These are phyloP conservation scores for Choloepus didactylus DNA, from an alignment of 2,797 vertebrate genomes.

Conservation along the genomic window DNA sequence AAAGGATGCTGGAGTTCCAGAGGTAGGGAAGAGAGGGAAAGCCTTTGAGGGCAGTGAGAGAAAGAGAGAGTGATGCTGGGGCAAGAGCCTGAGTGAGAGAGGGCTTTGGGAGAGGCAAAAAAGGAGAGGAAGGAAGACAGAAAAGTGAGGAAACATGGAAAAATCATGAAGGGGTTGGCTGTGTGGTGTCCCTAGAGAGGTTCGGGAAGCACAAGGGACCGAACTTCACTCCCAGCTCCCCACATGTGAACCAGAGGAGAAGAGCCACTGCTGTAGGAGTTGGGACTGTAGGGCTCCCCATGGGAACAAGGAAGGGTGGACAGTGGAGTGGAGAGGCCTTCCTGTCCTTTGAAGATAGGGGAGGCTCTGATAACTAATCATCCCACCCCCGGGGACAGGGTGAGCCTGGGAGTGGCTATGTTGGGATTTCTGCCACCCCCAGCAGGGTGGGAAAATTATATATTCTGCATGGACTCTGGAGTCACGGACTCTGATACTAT, in stretches of 20 bases:
- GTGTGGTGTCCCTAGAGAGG: background rate
- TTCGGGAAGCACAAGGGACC: accelerated
- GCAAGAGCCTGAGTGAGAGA: background rate
- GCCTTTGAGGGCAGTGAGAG: background rate
- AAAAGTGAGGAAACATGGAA: background rate
- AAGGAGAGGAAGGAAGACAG: background rate
- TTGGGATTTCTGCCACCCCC: background rate
- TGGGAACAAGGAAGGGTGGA: background rate
- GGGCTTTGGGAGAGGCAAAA: background rate
- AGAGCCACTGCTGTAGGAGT: background rate
- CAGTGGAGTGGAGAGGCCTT: background rate
- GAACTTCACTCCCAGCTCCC: background rate
- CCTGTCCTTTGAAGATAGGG: background rate
- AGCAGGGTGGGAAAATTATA: background rate
- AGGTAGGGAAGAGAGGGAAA: background rate
- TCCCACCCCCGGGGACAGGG: background rate
- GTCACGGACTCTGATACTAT: background rate
- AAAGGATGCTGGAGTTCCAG: background rate
- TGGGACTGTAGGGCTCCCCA: background rate
- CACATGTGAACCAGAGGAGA: background rate
- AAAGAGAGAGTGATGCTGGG: background rate
- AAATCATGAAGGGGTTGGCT: accelerated
- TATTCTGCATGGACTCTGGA: background rate
- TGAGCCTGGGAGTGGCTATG: background rate
- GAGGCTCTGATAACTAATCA: background rate